These are phyloP conservation scores for Meloidogyne floridensis DNA, from an alignment of 1,140 invertebrate species.

Conservation along the genomic window DNA sequence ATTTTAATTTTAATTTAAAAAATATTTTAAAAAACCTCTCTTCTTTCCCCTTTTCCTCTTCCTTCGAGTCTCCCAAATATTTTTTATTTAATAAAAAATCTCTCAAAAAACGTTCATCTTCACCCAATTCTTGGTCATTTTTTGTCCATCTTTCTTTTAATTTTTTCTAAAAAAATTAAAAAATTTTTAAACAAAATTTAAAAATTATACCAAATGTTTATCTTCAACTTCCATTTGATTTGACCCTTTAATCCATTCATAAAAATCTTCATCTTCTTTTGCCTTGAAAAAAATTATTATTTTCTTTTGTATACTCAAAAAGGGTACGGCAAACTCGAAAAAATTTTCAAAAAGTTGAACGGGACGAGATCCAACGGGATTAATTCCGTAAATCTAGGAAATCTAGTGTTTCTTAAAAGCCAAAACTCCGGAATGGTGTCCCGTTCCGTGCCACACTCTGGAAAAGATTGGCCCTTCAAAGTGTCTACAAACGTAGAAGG, in stretches of 20 bases:
- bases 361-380: no score
- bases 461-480: no score
- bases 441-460: no score
- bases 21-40: constrained; percentile 19
- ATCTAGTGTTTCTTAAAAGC: no score
- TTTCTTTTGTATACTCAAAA: no score
- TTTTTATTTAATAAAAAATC: constrained; percentile 89
- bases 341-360: no score
- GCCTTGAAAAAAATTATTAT: constrained; percentile 62
- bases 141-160: constrained; percentile 79
- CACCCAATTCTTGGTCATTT: constrained; percentile 77
- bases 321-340: no score
- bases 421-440: no score
- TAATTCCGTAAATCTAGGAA: no score
- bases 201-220: constrained; percentile 35
- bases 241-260: constrained; percentile 81
- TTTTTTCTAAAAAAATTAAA: constrained; percentile 68
- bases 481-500: no score
- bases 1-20: constrained; percentile 14
- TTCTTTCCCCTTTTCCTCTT: constrained; percentile 57
- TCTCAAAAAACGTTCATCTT: constrained; percentile 83
- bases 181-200: constrained; percentile 12
- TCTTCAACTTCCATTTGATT: constrained; percentile 69
- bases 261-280: constrained; percentile 76
- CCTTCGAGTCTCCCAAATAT: constrained; percentile 73